These are phyloP conservation scores for Ctenopoma kingsleyae DNA, from an alignment of 2,797 vertebrate species.

Conservation along the genomic window DNA sequence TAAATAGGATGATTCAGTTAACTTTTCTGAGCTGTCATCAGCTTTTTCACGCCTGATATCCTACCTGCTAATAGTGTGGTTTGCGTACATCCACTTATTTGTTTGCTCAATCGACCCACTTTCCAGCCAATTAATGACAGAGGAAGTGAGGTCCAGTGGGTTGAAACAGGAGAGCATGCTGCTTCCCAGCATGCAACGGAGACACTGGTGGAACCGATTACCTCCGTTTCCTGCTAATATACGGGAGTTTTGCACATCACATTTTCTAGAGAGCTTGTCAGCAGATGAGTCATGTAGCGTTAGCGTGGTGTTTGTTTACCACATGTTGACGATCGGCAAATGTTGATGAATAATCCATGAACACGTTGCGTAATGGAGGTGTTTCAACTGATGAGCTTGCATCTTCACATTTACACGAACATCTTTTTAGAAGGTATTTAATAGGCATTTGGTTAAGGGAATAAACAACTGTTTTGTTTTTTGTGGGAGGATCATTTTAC, in stretches of 20 bases:
- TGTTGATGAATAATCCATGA: constrained; percentile 64
- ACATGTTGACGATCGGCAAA: constrained; percentile 39
- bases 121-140: constrained; percentile 50
- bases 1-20: constrained; percentile 23
- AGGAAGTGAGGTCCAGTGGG: constrained; percentile 15
- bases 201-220: constrained; percentile 43
- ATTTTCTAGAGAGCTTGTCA: constrained; percentile 42
- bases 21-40: constrained; percentile 17
- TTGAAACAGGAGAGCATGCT: constrained; percentile 22
- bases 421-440: constrained; percentile 9
- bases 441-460: background rate
- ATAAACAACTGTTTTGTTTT: background rate
- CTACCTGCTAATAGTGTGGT: background rate
- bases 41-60: constrained; percentile 9
- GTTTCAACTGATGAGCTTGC: constrained; percentile 32
- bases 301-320: constrained; percentile 54
- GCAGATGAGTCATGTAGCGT: constrained; percentile 18
- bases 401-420: constrained; percentile 11
- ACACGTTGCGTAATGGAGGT: constrained; percentile 26
- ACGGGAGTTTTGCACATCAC: constrained; percentile 15
- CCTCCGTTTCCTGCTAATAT: constrained; percentile 31
- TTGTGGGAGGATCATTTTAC: too few relatives aligned
- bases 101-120: constrained; percentile 42
- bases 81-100: constrained; percentile 19
- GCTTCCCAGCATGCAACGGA: constrained; percentile 28